Conservation (phyloP, 2,113 vertebrate species). For the Apteryx owenii region DNA sequence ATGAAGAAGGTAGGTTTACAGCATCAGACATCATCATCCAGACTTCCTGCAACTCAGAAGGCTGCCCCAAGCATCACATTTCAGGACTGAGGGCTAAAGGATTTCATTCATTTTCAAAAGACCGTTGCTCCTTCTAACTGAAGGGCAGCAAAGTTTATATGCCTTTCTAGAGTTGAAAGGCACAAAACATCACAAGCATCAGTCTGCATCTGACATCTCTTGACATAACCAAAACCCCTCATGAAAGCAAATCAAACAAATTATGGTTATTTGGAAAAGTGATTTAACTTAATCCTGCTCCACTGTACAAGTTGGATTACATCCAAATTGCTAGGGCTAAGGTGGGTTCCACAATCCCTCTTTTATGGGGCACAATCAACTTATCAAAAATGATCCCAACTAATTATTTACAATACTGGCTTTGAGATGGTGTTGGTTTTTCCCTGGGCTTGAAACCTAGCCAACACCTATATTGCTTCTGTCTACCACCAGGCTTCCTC, state of each 20-base stretch:
- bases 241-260: slow-evolving; percentile 63
- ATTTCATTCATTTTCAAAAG: slow-evolving; percentile 60
- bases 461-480: slow-evolving; percentile 54
- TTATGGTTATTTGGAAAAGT: slow-evolving; percentile 54
- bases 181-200: neutral
- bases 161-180: slow-evolving; percentile 49
- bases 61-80: slow-evolving; percentile 52
- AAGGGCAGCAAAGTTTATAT: slow-evolving; percentile 37
- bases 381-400: slow-evolving; percentile 47
- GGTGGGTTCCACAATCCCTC: slow-evolving; percentile 41
- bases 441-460: slow-evolving; percentile 22
- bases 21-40: slow-evolving; percentile 27
- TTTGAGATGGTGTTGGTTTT: slow-evolving; percentile 59
- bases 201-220: slow-evolving; percentile 59
- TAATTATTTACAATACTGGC: slow-evolving; percentile 59
- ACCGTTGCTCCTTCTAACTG: neutral
- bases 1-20: slow-evolving; percentile 47
- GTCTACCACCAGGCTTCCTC: slow-evolving; percentile 5
- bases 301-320: slow-evolving; percentile 30
- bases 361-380: slow-evolving; percentile 51
- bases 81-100: slow-evolving; percentile 43
- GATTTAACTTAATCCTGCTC: slow-evolving; percentile 51
- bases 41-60: slow-evolving; percentile 43
- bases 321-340: slow-evolving; percentile 7
- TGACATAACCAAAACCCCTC: slow-evolving; percentile 39